These are phyloP conservation scores for Brachionus plicatilis DNA, from an alignment of 1,140 invertebrate species.

Conservation along the genomic window DNA sequence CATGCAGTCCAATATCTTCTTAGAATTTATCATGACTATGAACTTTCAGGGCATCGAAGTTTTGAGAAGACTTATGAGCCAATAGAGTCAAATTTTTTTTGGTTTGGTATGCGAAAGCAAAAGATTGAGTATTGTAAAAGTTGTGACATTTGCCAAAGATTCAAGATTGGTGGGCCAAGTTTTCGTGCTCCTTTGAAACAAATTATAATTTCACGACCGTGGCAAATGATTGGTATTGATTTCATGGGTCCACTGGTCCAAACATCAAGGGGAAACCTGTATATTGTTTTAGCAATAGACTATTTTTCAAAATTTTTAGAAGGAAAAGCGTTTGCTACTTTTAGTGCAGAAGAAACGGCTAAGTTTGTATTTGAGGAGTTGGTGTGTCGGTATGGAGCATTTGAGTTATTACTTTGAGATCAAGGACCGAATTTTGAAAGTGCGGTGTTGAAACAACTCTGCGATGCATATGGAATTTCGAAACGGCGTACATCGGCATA, in stretches of 20 bases:
- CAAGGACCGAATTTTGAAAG: not conserved
- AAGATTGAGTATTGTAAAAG: not conserved
- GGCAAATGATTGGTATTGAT: not conserved
- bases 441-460: not conserved
- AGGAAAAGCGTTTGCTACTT: not conserved
- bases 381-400: not conserved
- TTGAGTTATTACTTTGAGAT: not conserved
- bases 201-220: not conserved
- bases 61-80: not conserved
- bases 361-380: not conserved
- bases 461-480: too few species aligned
- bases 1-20: not conserved
- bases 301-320: not conserved
- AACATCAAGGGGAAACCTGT: not conserved
- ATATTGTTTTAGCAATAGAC: not conserved
- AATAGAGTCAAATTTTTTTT: not conserved
- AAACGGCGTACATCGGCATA: too few species aligned
- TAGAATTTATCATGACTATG: not conserved
- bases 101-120: not conserved
- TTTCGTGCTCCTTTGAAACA: not conserved
- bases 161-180: not conserved
- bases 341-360: not conserved
- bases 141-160: not conserved
- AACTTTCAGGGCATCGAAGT: not conserved
- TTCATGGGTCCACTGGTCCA: not conserved